Percentiles rank a stretch among this genome's conserved stretches.
These are phyloP conservation scores for Threskiornis aethiopicus DNA, from an alignment of 2,797 vertebrate genomes.

Conservation along the genomic window DNA sequence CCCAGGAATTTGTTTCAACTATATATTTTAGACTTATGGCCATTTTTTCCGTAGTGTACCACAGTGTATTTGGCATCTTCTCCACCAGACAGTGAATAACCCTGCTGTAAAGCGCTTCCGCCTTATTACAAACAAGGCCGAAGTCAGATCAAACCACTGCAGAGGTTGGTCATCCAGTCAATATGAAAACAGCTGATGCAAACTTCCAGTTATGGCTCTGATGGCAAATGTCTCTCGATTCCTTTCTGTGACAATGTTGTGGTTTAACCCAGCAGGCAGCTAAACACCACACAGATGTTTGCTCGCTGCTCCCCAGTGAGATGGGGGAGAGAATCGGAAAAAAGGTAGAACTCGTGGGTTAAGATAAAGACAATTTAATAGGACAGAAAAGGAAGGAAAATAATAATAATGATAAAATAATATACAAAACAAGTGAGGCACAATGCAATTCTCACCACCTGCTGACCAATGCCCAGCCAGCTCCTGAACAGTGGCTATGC, in stretches of 20 bases:
- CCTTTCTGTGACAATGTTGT: background rate
- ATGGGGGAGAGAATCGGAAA: too few relatives aligned
- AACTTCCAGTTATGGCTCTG: background rate
- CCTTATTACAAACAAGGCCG: background rate
- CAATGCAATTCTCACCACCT: too few relatives aligned
- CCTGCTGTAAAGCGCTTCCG: background rate
- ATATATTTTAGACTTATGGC: background rate
- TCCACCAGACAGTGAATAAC: background rate
- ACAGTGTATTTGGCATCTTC: background rate
- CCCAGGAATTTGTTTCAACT: background rate
- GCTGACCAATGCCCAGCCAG: too few relatives aligned
- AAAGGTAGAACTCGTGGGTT: too few relatives aligned
- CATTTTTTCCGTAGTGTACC: background rate
- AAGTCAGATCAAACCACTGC: background rate
- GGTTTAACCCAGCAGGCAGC: too few relatives aligned
- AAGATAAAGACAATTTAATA: too few relatives aligned
- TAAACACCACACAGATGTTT: too few relatives aligned
- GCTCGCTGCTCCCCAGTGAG: too few relatives aligned
- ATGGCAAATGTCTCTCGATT: background rate
- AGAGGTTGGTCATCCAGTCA: background rate
- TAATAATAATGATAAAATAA: too few relatives aligned
- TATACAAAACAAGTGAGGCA: too few relatives aligned
- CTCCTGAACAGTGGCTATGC: too few relatives aligned
- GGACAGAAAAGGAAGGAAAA: too few relatives aligned
- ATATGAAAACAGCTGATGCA: background rate